Percentiles rank a stretch among this genome's conserved stretches.
Conservation (phyloP, 2,113 vertebrate genomes). For the Seriola aureovittata region DNA sequence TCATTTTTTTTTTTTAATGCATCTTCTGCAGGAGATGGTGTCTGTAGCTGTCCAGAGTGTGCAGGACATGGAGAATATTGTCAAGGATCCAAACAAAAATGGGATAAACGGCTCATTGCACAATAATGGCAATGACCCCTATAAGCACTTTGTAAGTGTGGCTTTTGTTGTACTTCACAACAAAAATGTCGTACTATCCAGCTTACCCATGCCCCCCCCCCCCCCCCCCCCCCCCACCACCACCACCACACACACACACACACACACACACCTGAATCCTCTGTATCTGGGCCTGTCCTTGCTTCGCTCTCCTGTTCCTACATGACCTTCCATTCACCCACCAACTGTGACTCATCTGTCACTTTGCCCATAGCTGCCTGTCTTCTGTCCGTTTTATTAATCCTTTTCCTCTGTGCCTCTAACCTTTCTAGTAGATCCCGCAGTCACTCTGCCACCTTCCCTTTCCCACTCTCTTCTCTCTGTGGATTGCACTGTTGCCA, state of each 20-base stretch:
- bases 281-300: slow-evolving; percentile 4
- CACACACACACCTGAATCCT: not conserved
- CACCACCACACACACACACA: too few relatives aligned
- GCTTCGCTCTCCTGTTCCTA: slow-evolving; percentile 1
- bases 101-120: slow-evolving; percentile 65
- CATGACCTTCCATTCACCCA: slow-evolving; percentile 16
- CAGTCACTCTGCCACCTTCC: not conserved
- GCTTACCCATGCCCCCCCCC: too few relatives aligned
- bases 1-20: not conserved
- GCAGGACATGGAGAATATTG: slow-evolving; percentile 85
- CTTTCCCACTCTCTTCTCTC: not conserved
- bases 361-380: slow-evolving; percentile 17
- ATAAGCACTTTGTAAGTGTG: slow-evolving; percentile 90
- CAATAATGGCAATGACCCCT: slow-evolving; percentile 80
- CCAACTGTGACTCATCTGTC: slow-evolving; percentile 20
- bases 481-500: slow-evolving; percentile 8
- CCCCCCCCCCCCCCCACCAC: too few relatives aligned
- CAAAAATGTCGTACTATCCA: not conserved
- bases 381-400: slow-evolving; percentile 26
- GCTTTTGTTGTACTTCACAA: not conserved
- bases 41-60: slow-evolving; percentile 85
- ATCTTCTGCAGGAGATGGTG: slow-evolving; percentile 87
- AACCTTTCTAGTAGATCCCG: slow-evolving; percentile 3
- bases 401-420: not conserved
- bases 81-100: slow-evolving; percentile 82